phyloP scores from a whole-genome alignment of 2,888 invertebrate species.

The Bugulina stolonifera region DNA sequence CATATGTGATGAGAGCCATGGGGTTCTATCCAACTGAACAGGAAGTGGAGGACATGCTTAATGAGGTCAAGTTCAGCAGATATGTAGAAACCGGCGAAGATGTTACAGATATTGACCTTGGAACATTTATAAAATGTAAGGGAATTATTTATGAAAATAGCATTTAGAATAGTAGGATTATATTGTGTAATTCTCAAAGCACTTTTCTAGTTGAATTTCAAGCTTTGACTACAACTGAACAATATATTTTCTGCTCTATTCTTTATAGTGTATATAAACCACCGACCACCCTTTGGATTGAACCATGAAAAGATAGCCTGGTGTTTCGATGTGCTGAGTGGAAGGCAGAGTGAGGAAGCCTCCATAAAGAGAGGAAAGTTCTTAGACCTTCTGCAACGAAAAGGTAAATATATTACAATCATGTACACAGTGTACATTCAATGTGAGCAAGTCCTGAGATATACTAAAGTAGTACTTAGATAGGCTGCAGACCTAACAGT shows the following conservation, averaged over 20 bases:
- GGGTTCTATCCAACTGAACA: constrained; percentile 71
- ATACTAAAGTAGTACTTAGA: too few species aligned
- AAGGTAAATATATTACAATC: too few species aligned
- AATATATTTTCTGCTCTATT: too few species aligned
- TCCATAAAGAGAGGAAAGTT: constrained; percentile 47
- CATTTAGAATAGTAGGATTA: too few species aligned
- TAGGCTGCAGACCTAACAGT: too few species aligned
- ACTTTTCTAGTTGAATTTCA: too few species aligned
- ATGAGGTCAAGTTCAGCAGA: constrained; percentile 54
- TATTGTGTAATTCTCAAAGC: too few species aligned
- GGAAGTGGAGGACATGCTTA: constrained; percentile 60
- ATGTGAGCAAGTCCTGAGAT: too few species aligned
- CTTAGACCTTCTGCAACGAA: constrained; percentile 48
- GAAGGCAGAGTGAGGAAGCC: constrained; percentile 33
- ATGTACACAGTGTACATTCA: too few species aligned
- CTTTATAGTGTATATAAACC: constrained; percentile 52
- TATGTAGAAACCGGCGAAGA: constrained; percentile 55
- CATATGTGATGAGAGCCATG: constrained; percentile 68
- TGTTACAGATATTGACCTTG: constrained; percentile 61
- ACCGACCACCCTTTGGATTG: constrained; percentile 52
- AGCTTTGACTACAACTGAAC: too few species aligned
- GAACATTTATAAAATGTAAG: constrained; percentile 52
- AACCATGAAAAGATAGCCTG: constrained; percentile 45
- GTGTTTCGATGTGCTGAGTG: constrained; percentile 48
- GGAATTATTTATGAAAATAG: too few species aligned